A percentile compares a stretch with the other conserved stretches of the same genome.
phyloP scores from a whole-genome alignment of 30 jellyfish, hydroid and myxozoan genomes.

The Aurelia sp. region DNA sequence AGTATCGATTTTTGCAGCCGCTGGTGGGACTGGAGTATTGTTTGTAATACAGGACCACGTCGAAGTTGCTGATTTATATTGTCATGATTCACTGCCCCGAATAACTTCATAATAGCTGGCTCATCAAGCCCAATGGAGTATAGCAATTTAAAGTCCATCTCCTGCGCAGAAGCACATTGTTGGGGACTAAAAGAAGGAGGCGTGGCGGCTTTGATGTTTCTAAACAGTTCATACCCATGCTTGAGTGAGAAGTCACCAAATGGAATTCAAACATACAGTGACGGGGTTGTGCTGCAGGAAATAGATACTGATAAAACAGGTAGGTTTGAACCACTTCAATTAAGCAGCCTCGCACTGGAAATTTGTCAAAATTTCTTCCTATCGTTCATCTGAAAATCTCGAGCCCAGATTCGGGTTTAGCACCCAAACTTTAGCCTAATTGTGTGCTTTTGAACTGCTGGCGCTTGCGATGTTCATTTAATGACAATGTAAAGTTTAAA shows the following conservation, averaged over 20 bases:
- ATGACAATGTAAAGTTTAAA: no score
- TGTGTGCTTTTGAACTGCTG: no score
- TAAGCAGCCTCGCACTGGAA: no score
- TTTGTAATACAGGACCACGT: not conserved
- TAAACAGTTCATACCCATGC: conserved; percentile 12
- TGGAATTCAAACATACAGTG: not conserved
- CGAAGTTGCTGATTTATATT: not conserved
- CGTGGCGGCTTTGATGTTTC: conserved; percentile 5
- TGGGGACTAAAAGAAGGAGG: conserved; percentile 20
- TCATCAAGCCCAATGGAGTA: not conserved
- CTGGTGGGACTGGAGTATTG: conserved; percentile 15
- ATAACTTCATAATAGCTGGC: not conserved
- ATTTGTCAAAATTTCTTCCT: no score
- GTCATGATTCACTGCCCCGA: not conserved
- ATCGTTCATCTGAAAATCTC: no score
- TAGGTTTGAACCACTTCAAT: no score
- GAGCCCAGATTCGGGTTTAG: no score
- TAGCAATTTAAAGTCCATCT: not conserved
- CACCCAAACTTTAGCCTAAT: no score
- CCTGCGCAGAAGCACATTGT: conserved; percentile 23
- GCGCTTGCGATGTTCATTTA: no score
- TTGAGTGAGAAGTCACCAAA: not conserved
- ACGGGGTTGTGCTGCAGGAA: conserved; percentile 5
- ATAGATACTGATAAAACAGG: conserved; percentile 20
- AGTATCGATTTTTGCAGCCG: not conserved